Evolutionary conservation across 2,888 invertebrate species (phyloP).

Genomic region (Cancer borealis): DNA sequence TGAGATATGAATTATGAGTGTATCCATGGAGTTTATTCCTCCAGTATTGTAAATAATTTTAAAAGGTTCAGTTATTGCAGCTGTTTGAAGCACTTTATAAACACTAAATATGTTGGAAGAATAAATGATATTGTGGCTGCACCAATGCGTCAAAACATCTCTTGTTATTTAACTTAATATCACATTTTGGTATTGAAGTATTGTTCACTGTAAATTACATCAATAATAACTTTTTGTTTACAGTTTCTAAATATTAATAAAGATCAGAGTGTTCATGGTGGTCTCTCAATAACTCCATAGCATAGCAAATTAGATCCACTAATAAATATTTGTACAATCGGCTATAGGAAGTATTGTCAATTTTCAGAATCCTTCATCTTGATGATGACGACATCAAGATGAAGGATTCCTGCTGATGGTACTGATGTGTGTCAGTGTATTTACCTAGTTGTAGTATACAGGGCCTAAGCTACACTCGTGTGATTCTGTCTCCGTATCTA

Average conservation of each 20-base stretch:
- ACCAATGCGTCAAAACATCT: background rate
- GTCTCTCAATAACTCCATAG: background rate
- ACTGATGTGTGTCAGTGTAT: too few species aligned
- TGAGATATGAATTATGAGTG: background rate
- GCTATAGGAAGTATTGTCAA: too few species aligned
- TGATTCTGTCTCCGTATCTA: too few species aligned
- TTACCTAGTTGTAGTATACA: too few species aligned
- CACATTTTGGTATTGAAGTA: conserved; percentile 29
- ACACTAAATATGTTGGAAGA: background rate
- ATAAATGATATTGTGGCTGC: background rate
- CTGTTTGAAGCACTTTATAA: background rate
- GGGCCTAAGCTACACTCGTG: too few species aligned
- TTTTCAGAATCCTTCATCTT: background rate
- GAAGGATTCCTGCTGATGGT: too few species aligned
- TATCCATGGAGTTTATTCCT: background rate
- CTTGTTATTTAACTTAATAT: background rate
- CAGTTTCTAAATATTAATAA: conserved; percentile 57
- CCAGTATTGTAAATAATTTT: background rate
- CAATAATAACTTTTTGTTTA: background rate
- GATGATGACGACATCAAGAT: too few species aligned
- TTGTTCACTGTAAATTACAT: background rate
- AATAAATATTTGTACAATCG: too few species aligned
- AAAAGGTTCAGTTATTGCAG: background rate
- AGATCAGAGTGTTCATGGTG: background rate
- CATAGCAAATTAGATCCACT: background rate